Evolutionary conservation across 1,140 invertebrate species (phyloP).

Genomic region (silkworm (Bombyx mori)): ASM3026992v2 NC_085115.1:8929501-8930000

Average conservation of each 20-base stretch:
- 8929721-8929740: not conserved
- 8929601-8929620: not conserved
- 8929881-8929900: too few species aligned
- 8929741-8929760: not conserved
- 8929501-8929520: slow-evolving; percentile 6
- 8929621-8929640: not conserved
- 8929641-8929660: not conserved
- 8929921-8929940: too few species aligned
- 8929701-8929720: not conserved
- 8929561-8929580: slow-evolving; percentile 18
- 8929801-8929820: too few species aligned
- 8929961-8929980: too few species aligned
- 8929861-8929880: too few species aligned
- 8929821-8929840: too few species aligned
- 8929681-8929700: not conserved
- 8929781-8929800: too few species aligned
- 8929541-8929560: slow-evolving; percentile 15
- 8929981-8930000: too few species aligned
- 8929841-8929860: too few species aligned
- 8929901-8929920: too few species aligned
- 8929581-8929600: slow-evolving; percentile 14
- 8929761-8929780: too few species aligned
- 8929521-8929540: slow-evolving; percentile 19
- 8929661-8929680: not conserved
- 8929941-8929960: too few species aligned